Evolutionary conservation across 92 coral and sea anemone genomes (phyloP).

Genomic region (Zoanthus solanderi): DNA sequence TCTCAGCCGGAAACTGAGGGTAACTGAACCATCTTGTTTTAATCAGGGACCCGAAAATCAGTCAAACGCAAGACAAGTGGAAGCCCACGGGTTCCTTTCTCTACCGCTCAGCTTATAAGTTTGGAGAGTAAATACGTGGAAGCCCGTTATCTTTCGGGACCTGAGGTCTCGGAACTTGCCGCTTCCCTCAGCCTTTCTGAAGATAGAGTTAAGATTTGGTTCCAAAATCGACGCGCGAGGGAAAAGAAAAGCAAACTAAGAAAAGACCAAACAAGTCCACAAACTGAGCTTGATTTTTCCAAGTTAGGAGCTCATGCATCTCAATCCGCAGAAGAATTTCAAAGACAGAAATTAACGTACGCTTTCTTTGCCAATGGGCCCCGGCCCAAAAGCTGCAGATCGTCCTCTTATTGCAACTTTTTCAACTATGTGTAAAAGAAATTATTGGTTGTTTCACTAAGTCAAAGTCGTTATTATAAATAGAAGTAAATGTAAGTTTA

Average conservation of each 20-base stretch:
- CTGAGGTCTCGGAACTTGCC: conserved; percentile 82
- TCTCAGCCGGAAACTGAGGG: not conserved
- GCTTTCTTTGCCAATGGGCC: conserved; percentile 25
- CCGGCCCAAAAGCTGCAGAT: conserved; percentile 10
- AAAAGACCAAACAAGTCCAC: conserved; percentile 13
- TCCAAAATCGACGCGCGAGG: conserved; percentile 97
- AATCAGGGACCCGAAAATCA: conserved; percentile 59
- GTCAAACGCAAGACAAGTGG: conserved; percentile 89
- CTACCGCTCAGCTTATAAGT: conserved; percentile 84
- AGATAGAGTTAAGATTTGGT: conserved; percentile 96
- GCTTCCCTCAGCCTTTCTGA: conserved; percentile 76
- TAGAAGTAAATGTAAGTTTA: not conserved
- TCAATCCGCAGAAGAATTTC: not conserved
- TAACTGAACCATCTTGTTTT: not conserved
- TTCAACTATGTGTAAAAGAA: conserved; percentile 27
- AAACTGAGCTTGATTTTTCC: conserved; percentile 1
- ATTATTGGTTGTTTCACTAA: conserved; percentile 3
- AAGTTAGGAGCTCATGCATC: not conserved
- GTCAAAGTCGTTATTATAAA: not conserved
- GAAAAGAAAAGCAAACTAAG: conserved; percentile 75
- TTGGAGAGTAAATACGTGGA: conserved; percentile 82
- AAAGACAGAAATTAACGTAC: not conserved
- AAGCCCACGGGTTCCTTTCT: conserved; percentile 95
- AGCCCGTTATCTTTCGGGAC: conserved; percentile 82
- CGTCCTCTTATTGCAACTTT: conserved; percentile 2